A percentile compares a stretch with the other conserved stretches of the same genome.
Evolutionary conservation across 2,888 invertebrate species (phyloP).

Genomic region (Hyles lineata): DNA sequence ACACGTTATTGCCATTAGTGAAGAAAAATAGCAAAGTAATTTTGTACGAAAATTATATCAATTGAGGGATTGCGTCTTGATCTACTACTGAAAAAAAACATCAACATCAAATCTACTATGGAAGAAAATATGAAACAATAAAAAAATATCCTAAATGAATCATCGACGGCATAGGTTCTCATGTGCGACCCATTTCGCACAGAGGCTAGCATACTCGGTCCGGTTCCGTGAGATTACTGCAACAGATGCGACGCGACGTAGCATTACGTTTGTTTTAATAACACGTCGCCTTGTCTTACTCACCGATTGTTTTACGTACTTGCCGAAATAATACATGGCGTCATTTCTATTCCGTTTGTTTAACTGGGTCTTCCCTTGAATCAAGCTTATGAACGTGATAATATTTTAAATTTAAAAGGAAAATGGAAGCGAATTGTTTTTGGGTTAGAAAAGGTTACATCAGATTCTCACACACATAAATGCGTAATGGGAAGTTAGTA

Average conservation of each 20-base stretch:
- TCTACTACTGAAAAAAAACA: no score
- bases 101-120: no score
- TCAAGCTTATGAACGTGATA: not conserved
- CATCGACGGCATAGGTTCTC: no score
- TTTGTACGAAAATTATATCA: conserved; percentile 21
- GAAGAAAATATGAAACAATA: no score
- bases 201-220: conserved; percentile 29
- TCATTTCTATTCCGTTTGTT: conserved; percentile 8
- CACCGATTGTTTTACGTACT: conserved; percentile 20
- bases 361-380: not conserved
- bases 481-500: no score
- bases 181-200: conserved; percentile 45
- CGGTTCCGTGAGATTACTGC: conserved; percentile 44
- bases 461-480: no score
- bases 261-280: conserved; percentile 29
- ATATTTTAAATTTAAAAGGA: no score
- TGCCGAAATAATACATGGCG: conserved; percentile 21
- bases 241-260: conserved; percentile 41
- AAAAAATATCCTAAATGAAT: no score
- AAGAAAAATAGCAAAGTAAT: not conserved
- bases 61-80: no score
- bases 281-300: conserved; percentile 21
- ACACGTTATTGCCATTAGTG: conserved; percentile 16
- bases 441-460: no score
- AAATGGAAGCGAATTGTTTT: no score